phyloP scores from a whole-genome alignment of 2,888 invertebrate genomes.

The Elmis aenea region DNA sequence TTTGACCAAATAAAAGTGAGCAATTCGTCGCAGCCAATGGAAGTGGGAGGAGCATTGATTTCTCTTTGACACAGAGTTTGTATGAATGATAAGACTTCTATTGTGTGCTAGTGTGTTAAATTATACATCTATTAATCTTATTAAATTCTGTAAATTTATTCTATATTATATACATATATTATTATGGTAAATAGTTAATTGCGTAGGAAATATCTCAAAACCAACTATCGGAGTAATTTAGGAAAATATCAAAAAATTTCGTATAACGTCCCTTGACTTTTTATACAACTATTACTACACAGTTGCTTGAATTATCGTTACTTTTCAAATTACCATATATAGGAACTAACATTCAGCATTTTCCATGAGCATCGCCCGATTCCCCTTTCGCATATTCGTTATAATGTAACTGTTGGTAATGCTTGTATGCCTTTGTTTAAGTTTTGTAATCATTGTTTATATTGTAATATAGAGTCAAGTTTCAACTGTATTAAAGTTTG shows the following conservation, averaged over 20 bases:
- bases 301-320: conserved; percentile 18
- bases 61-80: conserved; percentile 37
- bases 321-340: no score
- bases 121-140: conserved; percentile 46
- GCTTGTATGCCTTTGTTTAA: conserved; percentile 15
- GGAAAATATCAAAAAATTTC: conserved; percentile 39
- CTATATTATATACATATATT: conserved; percentile 46
- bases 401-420: conserved; percentile 25
- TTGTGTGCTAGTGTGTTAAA: conserved; percentile 44
- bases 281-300: conserved; percentile 38
- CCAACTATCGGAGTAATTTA: conserved; percentile 40
- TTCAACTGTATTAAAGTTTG: conserved; percentile 37
- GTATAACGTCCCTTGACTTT: conserved; percentile 47
- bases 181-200: conserved; percentile 34
- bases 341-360: no score
- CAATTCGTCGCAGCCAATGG: conserved; percentile 9
- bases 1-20: conserved; percentile 14
- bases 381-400: no score
- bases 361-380: no score
- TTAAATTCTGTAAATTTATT: conserved; percentile 49
- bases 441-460: conserved; percentile 11
- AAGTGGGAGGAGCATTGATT: conserved; percentile 2
- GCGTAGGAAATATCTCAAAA: conserved; percentile 23
- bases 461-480: conserved; percentile 9
- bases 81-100: conserved; percentile 41